Base-by-base conservation (phyloP, 2,797 vertebrate genomes). In the Chelon labrosus region DNA sequence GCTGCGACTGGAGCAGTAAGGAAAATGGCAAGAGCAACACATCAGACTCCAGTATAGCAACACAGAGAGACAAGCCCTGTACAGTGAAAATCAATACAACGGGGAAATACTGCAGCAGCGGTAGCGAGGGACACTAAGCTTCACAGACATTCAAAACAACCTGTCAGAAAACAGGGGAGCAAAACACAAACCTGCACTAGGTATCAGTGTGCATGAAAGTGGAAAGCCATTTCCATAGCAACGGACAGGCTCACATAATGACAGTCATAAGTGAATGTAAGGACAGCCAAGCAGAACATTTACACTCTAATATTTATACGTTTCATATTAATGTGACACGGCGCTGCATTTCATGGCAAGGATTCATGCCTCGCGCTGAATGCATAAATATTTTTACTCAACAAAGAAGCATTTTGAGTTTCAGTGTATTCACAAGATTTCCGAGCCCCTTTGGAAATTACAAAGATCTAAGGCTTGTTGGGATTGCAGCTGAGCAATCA, bases 381-480 rank as follows among this genome's bases (percentile, higher is more conserved):
- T 65, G 37, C 27, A 65, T 58, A n/a, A 65, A 52, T 68, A 20
- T 60, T 49, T 64, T 37, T 27, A 17, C 37, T 9, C 31, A 46
- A 71, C 65, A 77, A 73, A 84, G 73, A 76, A 86, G 87, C 77
- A 79, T 44, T 73, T 58, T 22, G 67, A 55, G 16, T 55, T 65
- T 60, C n/a, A 49, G 51, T 41, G 38, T 41, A 13, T 68, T 85
- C 66, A 77, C 80, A 70, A 17, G 52, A 65, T 70, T 62, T 53
- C 53, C 27, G n/a, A 77, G 64, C 52, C 73, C 71, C 71, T 17
- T 11, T 39, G 69, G 76, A 88, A 73, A 68, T 53, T 19, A 17
- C 10, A 31, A 78, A 85, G 84, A 90, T 86, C 85, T 80, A 13
- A 90, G 62, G 67, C 73, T 82, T 79, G 53, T 31, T 79, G 70